Base-by-base conservation (phyloP, 2,888 invertebrate species). In the Lordiphosa fenestrarum region DNA sequence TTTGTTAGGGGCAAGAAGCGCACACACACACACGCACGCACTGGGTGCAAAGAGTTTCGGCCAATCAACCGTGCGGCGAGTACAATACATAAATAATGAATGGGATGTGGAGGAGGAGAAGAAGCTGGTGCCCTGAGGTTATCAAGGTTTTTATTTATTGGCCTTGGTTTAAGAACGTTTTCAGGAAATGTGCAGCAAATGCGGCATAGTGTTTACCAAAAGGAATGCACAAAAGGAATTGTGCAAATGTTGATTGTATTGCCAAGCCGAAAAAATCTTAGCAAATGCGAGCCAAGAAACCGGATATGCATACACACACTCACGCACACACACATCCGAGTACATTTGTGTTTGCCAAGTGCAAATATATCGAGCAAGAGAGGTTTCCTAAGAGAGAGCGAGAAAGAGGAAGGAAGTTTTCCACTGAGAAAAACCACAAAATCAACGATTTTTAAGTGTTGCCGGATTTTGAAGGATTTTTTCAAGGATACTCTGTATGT, bases 141-240 rank as follows among this genome's bases (percentile, higher is more conserved):
- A 77, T 77, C 85, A 84, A 78, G 63, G 85, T 62, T 60, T 25
- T 84, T 77, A 78, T 78, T 84, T 77, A 78, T 77, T 77, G 76
- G 67, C 54, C 76, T 46, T 50, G 46, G 64, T 78, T 64, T 71
- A 83, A 78, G 80, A 49, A 15, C 42, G 12, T 35, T 36, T 30
- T 38, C 44, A 39, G 64, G 61, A 59, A 59, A 60, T 57, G 56
- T 66, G 66, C 47, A 54, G 57, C 73, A 75, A 72, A 66, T 76
- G 85, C 69, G 70, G 65, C 73, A 61, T 59, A 67, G 63, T 85
- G 77, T 80, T 83, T 84, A 78, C 66, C 49, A 35, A 61, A 46
- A 39, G 42, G 44, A 65, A 69, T 83, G 76, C 80, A 30, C 30
- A 65, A 83, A 76, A 76, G 85, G 62, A 67, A 69, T 62, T 80